phyloP scores from a whole-genome alignment of 2,113 vertebrate genomes.

The Equus przewalskii region DNA sequence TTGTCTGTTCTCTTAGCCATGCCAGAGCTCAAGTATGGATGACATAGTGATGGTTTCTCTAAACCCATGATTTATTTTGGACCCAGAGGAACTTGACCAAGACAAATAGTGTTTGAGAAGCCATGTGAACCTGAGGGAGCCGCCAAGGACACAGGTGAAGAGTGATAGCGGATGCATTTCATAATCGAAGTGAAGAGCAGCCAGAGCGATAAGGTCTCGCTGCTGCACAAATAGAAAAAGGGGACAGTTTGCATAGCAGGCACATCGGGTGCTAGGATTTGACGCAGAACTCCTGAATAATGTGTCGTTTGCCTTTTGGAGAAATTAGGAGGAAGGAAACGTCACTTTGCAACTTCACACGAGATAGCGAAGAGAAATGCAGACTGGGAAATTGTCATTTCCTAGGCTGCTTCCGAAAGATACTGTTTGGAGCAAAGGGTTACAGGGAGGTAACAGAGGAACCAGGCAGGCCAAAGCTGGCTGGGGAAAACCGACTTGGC shows the following conservation, averaged over 20 bases:
- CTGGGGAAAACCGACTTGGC: conserved; percentile 52
- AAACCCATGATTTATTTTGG: conserved; percentile 84
- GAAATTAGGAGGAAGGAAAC: conserved; percentile 89
- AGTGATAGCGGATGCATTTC: conserved; percentile 77
- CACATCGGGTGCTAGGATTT: conserved; percentile 79
- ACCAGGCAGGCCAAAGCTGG: conserved; percentile 49
- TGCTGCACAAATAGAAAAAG: conserved; percentile 82
- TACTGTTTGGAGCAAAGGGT: conserved; percentile 69
- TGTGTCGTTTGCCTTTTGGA: conserved; percentile 84
- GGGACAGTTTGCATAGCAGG: conserved; percentile 81
- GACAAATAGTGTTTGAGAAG: conserved; percentile 77
- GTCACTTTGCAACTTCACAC: conserved; percentile 78
- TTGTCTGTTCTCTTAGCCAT: not conserved
- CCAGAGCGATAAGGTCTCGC: conserved; percentile 78
- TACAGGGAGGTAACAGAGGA: conserved; percentile 57
- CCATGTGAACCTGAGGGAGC: conserved; percentile 72
- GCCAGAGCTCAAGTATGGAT: conserved; percentile 48
- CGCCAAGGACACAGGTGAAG: conserved; percentile 84
- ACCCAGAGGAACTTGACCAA: conserved; percentile 81
- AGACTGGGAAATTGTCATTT: conserved; percentile 83
- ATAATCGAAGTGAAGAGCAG: conserved; percentile 65
- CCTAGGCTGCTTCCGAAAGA: conserved; percentile 88
- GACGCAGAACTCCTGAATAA: conserved; percentile 83
- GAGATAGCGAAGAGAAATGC: conserved; percentile 77
- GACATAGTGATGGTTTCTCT: conserved; percentile 68